Base-by-base conservation (phyloP, 2,888 invertebrate species). In the Phasia obesa region DNA sequence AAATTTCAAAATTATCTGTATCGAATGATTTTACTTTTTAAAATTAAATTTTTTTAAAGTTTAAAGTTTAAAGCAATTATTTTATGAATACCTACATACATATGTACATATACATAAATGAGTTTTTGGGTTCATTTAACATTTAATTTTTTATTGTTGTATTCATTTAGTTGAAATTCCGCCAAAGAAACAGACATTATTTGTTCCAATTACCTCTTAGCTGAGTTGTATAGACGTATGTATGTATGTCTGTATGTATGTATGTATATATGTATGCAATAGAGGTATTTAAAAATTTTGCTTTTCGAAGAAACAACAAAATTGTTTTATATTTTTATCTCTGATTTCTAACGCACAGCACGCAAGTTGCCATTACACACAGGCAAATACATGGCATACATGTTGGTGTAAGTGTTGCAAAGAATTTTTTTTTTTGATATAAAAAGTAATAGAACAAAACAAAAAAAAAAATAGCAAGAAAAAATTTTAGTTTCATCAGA, bases 271-370 rank as follows among this genome's bases (percentile, higher is more conserved):
- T 51, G 60, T 42, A 60, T 55, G 49, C 19, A 65, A 51, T n/a
- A n/a, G n/a, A 23, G 67, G 53, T 38, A 74, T 65, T 80, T 73
- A 49, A 69, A 69, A 35, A 21, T 51, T 49, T 31, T 31, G 23
- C 51, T 79, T 73, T 76, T 65, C 27, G 13, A n/a, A 64, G 35
- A 44, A 67, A 17, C 38, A 65, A 6, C 11, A 64, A 57, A 70
- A 57, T 51, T 44, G 65, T 81, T 65, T 65, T 49, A 49, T 13
- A 19, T 69, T 81, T 73, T 59, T 53, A 73, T 77, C 47, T 67
- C 11, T 23, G 60, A 71, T 71, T 59, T 65, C n/a, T 47, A 81
- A 76, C 65, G 53, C 71, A 81, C 60, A 60, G 38, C 60, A 73
- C 67, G 71, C 55, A 55, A 67, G 49, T 55, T 70, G 19, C 67